These are phyloP conservation scores for Neolamprologus sp. DNA, from an alignment of 2,113 vertebrate genomes.

Conservation along the genomic window DNA sequence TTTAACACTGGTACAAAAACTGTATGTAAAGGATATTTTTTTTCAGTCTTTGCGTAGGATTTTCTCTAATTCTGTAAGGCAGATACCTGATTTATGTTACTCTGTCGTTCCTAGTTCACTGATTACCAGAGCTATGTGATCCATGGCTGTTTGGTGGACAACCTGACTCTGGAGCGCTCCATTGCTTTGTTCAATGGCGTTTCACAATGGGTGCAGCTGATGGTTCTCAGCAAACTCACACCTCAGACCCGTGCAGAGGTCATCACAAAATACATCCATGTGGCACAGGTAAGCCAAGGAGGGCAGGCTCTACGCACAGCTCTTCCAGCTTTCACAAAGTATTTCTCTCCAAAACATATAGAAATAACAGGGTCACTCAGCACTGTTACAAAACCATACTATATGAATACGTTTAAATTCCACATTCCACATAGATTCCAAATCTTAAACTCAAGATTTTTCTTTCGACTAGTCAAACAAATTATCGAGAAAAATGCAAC, in stretches of 20 bases:
- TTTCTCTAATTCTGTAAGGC: background rate
- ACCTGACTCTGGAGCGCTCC: constrained; percentile 92
- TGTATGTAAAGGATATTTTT: background rate
- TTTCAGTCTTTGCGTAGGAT: background rate
- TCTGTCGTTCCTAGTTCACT: constrained; percentile 76
- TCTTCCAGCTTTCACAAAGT: background rate
- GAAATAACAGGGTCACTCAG: background rate
- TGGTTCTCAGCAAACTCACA: constrained; percentile 97
- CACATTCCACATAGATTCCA: background rate
- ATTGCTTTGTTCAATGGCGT: constrained; percentile 95
- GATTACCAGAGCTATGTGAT: constrained; percentile 97
- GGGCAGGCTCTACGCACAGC: background rate
- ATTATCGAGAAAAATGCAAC: background rate
- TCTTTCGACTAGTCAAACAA: background rate
- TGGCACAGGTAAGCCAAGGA: constrained; percentile 80
- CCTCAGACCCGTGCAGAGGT: constrained; percentile 92
- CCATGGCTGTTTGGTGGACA: constrained; percentile 89
- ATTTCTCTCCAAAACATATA: background rate
- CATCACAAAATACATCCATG: constrained; percentile 95
- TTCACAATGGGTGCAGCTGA: constrained; percentile 97
- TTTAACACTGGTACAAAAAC: background rate
- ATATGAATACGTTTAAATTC: background rate
- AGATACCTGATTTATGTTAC: background rate
- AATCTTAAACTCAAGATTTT: background rate
- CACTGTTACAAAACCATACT: background rate